Evolutionary conservation across 1,140 invertebrate species (phyloP).

Genomic region (Camponotus floridanus): DNA sequence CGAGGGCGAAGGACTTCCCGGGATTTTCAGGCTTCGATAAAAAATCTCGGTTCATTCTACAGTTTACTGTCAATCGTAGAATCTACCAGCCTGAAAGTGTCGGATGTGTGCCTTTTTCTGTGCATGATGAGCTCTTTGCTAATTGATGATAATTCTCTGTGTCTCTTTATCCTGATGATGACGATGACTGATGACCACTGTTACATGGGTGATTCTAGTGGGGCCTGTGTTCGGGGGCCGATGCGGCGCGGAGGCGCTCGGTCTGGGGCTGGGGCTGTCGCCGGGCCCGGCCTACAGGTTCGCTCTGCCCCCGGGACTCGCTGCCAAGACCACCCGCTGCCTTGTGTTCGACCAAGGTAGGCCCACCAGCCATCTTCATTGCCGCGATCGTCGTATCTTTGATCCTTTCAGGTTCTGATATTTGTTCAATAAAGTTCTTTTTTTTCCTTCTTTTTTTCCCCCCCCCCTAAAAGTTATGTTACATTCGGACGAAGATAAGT

Average conservation of each 20-base stretch:
- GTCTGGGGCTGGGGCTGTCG: slow-evolving; percentile 86
- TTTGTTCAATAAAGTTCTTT: background rate
- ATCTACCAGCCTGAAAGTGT: slow-evolving; percentile 31
- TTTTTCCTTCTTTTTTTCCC: background rate
- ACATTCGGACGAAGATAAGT: background rate
- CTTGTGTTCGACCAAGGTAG: slow-evolving; percentile 87
- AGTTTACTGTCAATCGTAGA: background rate
- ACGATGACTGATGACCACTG: slow-evolving; percentile 82
- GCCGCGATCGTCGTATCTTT: slow-evolving; percentile 56
- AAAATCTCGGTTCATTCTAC: background rate
- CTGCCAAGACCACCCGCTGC: slow-evolving; percentile 86
- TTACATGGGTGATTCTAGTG: slow-evolving; percentile 85
- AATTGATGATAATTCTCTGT: slow-evolving; percentile 57
- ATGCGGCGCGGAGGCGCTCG: slow-evolving; percentile 86
- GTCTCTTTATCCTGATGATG: slow-evolving; percentile 64
- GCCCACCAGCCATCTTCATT: slow-evolving; percentile 84
- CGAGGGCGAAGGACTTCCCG: slow-evolving; percentile 24
- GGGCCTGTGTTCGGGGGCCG: slow-evolving; percentile 86
- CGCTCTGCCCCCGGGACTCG: slow-evolving; percentile 86
- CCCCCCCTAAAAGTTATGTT: background rate
- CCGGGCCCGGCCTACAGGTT: slow-evolving; percentile 86
- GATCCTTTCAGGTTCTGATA: slow-evolving; percentile 19
- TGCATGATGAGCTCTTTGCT: slow-evolving; percentile 51
- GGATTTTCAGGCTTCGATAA: slow-evolving; percentile 37
- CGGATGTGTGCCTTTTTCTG: background rate